Evolutionary conservation across 2,113 vertebrate species (phyloP).

Genomic region (Nesospiza acunhae): DNA sequence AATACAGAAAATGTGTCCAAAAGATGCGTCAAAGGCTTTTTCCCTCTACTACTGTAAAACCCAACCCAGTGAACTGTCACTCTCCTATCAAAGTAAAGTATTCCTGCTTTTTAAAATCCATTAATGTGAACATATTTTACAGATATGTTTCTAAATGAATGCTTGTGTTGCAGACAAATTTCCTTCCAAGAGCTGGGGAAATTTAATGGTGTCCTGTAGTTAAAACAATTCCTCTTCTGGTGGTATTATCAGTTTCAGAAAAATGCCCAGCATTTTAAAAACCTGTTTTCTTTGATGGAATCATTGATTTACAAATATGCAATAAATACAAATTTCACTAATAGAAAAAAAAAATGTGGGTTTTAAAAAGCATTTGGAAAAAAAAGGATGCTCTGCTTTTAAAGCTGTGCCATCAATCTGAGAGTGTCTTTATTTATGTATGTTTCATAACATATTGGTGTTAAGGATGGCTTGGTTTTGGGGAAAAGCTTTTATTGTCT

Average conservation of each 20-base stretch:
- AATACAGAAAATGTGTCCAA: not conserved
- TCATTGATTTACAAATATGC: not conserved
- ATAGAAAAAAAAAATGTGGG: slow-evolving; percentile 33
- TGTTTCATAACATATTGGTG: not conserved
- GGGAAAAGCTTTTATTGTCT: not conserved
- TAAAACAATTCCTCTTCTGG: slow-evolving; percentile 44
- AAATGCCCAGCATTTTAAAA: slow-evolving; percentile 50
- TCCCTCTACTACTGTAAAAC: not conserved
- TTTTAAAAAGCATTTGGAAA: not conserved
- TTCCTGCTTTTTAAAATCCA: not conserved
- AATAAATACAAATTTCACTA: slow-evolving; percentile 26
- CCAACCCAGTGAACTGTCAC: not conserved
- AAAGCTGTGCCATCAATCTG: not conserved
- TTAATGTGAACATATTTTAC: not conserved
- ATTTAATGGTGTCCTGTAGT: slow-evolving; percentile 39
- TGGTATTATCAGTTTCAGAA: slow-evolving; percentile 38
- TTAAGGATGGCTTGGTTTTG: not conserved
- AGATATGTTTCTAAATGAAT: slow-evolving; percentile 30
- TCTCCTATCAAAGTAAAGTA: not conserved
- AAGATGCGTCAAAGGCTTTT: not conserved
- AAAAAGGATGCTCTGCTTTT: not conserved
- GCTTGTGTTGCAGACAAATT: slow-evolving; percentile 45
- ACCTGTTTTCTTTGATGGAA: slow-evolving; percentile 29
- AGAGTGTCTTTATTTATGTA: not conserved
- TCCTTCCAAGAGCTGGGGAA: slow-evolving; percentile 35